phyloP scores from a whole-genome alignment of 2,797 vertebrate genomes.

The Pseudochirops corinnae region DNA sequence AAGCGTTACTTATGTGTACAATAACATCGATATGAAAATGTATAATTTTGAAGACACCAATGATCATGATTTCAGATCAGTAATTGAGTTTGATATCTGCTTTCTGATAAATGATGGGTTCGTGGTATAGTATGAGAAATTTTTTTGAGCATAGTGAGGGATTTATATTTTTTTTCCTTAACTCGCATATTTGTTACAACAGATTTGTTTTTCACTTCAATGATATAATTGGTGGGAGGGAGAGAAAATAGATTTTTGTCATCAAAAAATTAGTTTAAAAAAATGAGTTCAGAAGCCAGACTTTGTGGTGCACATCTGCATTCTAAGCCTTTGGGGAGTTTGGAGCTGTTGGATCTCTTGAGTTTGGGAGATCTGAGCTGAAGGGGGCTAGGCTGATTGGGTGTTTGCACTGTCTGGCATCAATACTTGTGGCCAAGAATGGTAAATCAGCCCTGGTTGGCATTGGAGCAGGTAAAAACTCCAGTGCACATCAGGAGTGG shows the following conservation, averaged over 20 bases:
- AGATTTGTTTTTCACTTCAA: neutral
- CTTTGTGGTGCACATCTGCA: neutral
- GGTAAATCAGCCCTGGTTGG: neutral
- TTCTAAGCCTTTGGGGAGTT: neutral
- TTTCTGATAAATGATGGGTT: neutral
- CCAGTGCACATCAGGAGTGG: neutral
- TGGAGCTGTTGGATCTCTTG: neutral
- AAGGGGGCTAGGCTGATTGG: neutral
- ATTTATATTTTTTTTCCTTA: neutral
- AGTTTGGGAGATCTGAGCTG: neutral
- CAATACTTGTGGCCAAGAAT: neutral
- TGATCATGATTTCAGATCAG: neutral
- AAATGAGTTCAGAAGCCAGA: neutral
- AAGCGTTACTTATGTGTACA: neutral
- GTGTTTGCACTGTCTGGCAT: neutral
- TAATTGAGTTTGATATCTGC: neutral
- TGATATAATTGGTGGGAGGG: neutral
- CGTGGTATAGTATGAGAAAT: neutral
- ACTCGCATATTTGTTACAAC: neutral
- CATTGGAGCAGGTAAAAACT: neutral
- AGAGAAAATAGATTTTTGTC: neutral
- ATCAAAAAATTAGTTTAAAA: neutral
- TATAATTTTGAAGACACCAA: neutral
- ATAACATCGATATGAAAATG: neutral
- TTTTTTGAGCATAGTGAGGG: neutral